A percentile compares a stretch with the other conserved stretches of the same genome.
Conservation (phyloP, 2,113 vertebrate species). For the Neodon shergylaensis region DNA sequence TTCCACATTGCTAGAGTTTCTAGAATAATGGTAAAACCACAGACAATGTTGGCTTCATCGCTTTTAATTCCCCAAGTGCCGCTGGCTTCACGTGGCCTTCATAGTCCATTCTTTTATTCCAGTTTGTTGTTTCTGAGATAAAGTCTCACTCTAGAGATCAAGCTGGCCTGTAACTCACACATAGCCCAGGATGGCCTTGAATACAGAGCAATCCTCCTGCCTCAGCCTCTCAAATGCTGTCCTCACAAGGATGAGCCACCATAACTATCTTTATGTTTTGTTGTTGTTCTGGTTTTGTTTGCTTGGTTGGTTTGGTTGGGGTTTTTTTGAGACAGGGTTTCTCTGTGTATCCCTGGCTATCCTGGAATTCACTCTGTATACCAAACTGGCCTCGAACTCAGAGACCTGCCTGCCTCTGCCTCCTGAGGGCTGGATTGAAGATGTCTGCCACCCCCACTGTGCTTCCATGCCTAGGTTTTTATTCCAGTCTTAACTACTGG, state of each 20-base stretch:
- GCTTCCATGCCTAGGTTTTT: neutral
- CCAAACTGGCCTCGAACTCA: neutral
- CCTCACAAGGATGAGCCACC: neutral
- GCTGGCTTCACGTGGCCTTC: neutral
- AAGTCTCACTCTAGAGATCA: neutral
- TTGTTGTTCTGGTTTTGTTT: neutral
- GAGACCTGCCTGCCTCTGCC: neutral
- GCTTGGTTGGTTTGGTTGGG: neutral
- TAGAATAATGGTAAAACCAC: neutral
- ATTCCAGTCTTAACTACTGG: neutral
- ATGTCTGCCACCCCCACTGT: neutral
- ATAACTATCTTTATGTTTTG: neutral
- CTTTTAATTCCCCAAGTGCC: neutral
- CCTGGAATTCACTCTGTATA: neutral
- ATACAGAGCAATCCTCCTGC: neutral
- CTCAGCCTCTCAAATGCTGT: neutral
- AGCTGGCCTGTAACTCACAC: neutral
- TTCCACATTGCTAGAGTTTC: neutral
- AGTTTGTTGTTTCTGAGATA: neutral
- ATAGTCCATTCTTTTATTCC: neutral
- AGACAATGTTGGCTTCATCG: neutral
- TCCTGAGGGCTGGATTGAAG: neutral
- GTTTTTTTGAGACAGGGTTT: neutral
- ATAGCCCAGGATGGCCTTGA: neutral
- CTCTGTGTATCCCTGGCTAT: neutral